Evolutionary conservation across 2,797 vertebrate genomes (phyloP), one percentile per base, ranked within the genome.

Genomic region (Scomberomorus guttatus): DNA sequence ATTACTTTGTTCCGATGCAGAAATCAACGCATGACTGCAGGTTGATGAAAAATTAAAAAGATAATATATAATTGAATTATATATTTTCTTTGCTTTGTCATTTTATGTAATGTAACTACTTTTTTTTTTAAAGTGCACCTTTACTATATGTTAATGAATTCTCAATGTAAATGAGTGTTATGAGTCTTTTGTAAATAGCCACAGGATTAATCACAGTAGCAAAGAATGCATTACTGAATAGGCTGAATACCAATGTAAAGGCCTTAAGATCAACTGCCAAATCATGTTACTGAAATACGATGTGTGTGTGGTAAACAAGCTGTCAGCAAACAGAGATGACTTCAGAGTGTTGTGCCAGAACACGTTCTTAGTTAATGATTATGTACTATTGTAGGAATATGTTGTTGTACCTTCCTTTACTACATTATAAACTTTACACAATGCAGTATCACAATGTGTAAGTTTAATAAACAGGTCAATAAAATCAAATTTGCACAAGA

Each of bases 391-490:
- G 12, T 34, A 54, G 50, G n/a, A 42, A 10, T 55, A 55, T 77
- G 12, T 46, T 44, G 3, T 14, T 22, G 14, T 4, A 3, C 3
- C 1, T 34, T 48, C 44, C 44, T 48, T 18, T 42, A 24, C 4
- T 42, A 12, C 17, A 29, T 54, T n/a, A 18, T 62, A 39, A 58
- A 44, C 22, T 76, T 37, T 58, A 51, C 25, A 44, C 17, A n/a
- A 8, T 34, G 2, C n/a, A 42, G 2, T 10, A 13, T 27, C 17
- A 50, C 17, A 2, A 17, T n/a, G 39, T 65, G 11, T 71, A 34
- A 20, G 5, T 72, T 22, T 62, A 7, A 80, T 13, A 12, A 65
- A 75, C 24, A 64, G 29, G 18, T 79, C 22, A 84, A 83, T 84
- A 88, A 83, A 83, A 48, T 50, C 0, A 0, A 5, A 54, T 55